Base-by-base conservation (phyloP, 2,113 vertebrate genomes). In the Kryptolebias marmoratus region DNA sequence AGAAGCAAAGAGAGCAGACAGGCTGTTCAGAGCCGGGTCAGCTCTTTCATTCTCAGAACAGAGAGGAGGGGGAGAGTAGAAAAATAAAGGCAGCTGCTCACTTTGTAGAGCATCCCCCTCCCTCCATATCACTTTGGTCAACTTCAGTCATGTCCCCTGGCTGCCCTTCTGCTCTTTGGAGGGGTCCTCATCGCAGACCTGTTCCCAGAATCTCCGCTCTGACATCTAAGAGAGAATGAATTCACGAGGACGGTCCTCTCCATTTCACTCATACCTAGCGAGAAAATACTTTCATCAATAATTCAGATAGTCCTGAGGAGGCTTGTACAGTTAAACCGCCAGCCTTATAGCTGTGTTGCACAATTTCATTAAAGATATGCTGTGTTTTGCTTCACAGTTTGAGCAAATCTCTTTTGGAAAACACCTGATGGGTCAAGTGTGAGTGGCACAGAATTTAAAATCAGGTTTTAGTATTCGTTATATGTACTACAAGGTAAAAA, bases 41-140 rank as follows among this genome's bases (percentile, higher is more conserved):
- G 71, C 74, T 81, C 75, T 74, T 77, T 67, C 71, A 57, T 70
- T 80, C 59, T 75, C 45, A 56, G 64, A 76, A 77, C 72, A 86
- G 71, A 78, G 70, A 68, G 72, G 59, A 73, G 70, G 30, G 77
- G 72, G 68, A 50, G 59, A 58, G 64, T 39, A 49, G 62, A 82
- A 89, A 92, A 89, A 92, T 84, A 91, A 91, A 88, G 90, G 79
- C 93, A 94, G 92, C 91, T 93, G 92, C 89, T 93, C 77, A 75
- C 92, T 84, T 91, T 77, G 87, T 88, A 70, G 91, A 92, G 87
- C 13, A 1, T 7, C 50, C 71, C 18, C 71, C 73, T 64, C 75
- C 67, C 47, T 74, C 64, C 64, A 32, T 69, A 54, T 59, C 39
- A n/a, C 69, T 68, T 73, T 86, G 82, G 82, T 84, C 82, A 85